Conservation (phyloP, 2,888 invertebrate species). For the Perdita meconis region DNA sequence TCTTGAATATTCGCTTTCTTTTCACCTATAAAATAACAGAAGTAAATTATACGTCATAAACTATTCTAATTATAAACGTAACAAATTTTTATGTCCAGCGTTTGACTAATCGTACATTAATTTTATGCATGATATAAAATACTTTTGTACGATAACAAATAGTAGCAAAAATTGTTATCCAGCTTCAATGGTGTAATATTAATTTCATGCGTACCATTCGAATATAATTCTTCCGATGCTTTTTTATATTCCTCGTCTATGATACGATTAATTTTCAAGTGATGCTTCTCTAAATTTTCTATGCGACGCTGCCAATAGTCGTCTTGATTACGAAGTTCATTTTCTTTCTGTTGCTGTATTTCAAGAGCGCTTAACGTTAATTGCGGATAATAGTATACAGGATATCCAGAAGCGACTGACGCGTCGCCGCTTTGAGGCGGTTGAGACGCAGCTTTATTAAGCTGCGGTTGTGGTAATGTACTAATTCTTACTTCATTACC, state of each 20-base stretch:
- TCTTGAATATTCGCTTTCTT: slow-evolving; percentile 34
- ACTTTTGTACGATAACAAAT: background rate
- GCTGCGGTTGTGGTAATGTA: slow-evolving; percentile 7
- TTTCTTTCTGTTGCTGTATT: slow-evolving; percentile 86
- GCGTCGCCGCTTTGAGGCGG: slow-evolving; percentile 20
- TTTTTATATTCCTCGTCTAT: slow-evolving; percentile 87
- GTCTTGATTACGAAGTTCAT: slow-evolving; percentile 87
- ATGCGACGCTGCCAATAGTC: slow-evolving; percentile 87
- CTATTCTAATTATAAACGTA: background rate
- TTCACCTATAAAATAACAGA: slow-evolving; percentile 47
- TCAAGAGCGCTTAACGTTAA: slow-evolving; percentile 80
- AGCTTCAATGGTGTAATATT: no score
- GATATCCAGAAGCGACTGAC: slow-evolving; percentile 35
- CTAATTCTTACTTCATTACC: slow-evolving; percentile 35
- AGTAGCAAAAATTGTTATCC: no score
- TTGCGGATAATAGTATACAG: slow-evolving; percentile 69
- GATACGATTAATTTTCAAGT: slow-evolving; percentile 86
- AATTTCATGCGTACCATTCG: slow-evolving; percentile 45
- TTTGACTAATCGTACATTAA: no score
- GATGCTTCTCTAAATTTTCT: slow-evolving; percentile 85
- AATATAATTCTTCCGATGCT: slow-evolving; percentile 82
- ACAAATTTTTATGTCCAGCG: no score
- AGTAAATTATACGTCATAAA: background rate
- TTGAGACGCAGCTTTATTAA: slow-evolving; percentile 19
- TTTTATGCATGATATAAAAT: background rate